A percentile compares a stretch with the other conserved stretches of the same genome.
These are phyloP conservation scores for Aphis craccivora DNA, from an alignment of 1,140 invertebrate species.

Conservation along the genomic window DNA sequence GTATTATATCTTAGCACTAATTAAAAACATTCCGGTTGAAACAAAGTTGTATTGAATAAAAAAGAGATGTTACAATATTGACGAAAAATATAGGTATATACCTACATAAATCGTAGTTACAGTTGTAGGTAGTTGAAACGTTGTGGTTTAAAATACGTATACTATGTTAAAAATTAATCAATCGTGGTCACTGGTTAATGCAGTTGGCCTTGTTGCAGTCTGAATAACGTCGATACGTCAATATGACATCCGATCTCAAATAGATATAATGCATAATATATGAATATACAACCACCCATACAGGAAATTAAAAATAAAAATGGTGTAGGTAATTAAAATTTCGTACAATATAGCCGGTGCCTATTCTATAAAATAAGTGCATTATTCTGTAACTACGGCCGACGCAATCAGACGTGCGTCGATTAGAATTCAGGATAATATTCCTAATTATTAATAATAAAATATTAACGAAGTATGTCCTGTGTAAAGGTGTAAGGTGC, in stretches of 20 bases:
- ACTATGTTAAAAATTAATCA: background rate
- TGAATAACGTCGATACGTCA: background rate
- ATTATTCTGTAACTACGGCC: background rate
- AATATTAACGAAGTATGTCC: background rate
- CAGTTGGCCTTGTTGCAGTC: background rate
- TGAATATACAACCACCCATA: constrained; percentile 1
- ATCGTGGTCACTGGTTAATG: background rate
- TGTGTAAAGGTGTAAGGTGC: background rate
- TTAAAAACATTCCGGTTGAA: background rate
- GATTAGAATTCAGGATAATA: background rate
- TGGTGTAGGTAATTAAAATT: background rate
- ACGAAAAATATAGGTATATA: background rate
- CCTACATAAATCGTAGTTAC: background rate
- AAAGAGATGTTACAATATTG: background rate
- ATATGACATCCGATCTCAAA: background rate
- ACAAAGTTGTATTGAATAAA: background rate
- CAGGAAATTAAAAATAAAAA: constrained; percentile 2
- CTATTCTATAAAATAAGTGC: background rate
- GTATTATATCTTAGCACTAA: background rate
- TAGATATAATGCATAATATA: background rate
- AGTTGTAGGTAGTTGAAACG: background rate
- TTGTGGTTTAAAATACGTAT: background rate
- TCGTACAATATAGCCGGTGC: background rate
- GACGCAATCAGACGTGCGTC: background rate
- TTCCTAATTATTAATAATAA: background rate